These are phyloP conservation scores for Ictidomys tridecemlineatus DNA, from an alignment of 2,113 vertebrate genomes.

Conservation along the genomic window DNA sequence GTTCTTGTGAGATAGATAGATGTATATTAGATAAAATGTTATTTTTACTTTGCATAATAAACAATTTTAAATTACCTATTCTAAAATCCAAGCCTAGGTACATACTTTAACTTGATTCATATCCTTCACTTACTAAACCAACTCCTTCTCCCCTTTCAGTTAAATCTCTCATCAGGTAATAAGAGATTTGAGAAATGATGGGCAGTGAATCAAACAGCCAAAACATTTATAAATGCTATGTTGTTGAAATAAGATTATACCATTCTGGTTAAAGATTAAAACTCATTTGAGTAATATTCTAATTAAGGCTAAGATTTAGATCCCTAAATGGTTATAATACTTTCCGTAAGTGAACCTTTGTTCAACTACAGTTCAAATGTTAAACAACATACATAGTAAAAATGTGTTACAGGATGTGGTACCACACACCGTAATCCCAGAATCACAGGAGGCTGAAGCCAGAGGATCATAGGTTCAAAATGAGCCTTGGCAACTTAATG, in stretches of 20 bases:
- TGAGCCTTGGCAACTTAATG: no score
- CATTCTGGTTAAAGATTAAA: constrained; percentile 20
- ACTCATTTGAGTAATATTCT: constrained; percentile 34
- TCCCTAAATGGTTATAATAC: constrained; percentile 10
- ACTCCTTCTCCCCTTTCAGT: not conserved
- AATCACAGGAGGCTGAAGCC: no score
- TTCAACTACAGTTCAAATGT: constrained; percentile 25
- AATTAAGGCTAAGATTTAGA: not conserved
- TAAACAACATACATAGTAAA: constrained; percentile 9
- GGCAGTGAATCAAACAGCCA: not conserved
- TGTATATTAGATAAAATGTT: not conserved
- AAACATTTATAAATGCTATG: constrained; percentile 36
- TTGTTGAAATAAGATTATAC: constrained; percentile 45
- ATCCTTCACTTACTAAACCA: not conserved
- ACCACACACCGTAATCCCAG: no score
- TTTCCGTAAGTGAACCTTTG: not conserved
- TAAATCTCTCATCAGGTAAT: constrained; percentile 26
- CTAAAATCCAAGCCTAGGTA: not conserved
- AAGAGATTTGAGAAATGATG: constrained; percentile 5
- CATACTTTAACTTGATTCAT: not conserved
- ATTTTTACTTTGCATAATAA: not conserved
- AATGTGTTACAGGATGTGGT: not conserved
- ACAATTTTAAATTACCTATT: not conserved
- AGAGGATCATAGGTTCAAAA: no score
- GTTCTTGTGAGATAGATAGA: not conserved